These are phyloP conservation scores for Bradypodion pumilum DNA, from an alignment of 2,797 vertebrate species.

Conservation along the genomic window DNA sequence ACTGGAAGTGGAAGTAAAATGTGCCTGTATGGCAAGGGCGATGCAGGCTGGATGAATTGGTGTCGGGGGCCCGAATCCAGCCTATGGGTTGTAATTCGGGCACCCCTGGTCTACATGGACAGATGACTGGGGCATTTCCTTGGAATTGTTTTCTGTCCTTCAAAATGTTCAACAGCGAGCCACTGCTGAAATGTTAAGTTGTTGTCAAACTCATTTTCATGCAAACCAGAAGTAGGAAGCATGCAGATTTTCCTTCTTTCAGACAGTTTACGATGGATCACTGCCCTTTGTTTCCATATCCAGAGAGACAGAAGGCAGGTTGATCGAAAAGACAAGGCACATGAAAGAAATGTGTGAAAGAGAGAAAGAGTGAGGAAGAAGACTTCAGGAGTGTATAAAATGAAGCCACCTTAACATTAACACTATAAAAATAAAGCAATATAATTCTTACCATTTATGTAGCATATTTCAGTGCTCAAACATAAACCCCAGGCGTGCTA, in stretches of 20 bases:
- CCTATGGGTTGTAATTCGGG: too few relatives aligned
- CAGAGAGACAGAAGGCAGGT: constrained; percentile 10
- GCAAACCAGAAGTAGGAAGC: constrained; percentile 25
- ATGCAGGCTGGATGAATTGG: too few relatives aligned
- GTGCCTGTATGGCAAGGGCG: too few relatives aligned
- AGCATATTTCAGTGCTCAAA: background rate
- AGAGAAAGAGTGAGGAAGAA: accelerated
- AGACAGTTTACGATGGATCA: constrained; percentile 35
- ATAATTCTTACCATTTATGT: background rate
- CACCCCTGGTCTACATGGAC: too few relatives aligned
- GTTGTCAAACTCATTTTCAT: constrained; percentile 41
- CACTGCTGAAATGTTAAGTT: constrained; percentile 52
- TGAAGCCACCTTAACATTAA: background rate
- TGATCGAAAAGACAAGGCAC: background rate
- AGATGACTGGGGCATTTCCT: constrained; percentile 28
- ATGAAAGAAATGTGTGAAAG: constrained; percentile 25
- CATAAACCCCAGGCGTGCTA: background rate
- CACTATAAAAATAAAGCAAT: background rate
- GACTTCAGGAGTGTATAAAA: background rate
- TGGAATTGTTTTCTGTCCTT: constrained; percentile 35
- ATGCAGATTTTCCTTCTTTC: background rate
- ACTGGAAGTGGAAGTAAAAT: too few relatives aligned
- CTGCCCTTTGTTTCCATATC: constrained; percentile 37
- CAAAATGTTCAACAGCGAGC: constrained; percentile 6
- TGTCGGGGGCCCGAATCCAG: too few relatives aligned